A percentile compares a stretch with the other conserved stretches of the same genome.
Conservation (phyloP, 2,113 vertebrate genomes). For the Epinephelus moara region DNA sequence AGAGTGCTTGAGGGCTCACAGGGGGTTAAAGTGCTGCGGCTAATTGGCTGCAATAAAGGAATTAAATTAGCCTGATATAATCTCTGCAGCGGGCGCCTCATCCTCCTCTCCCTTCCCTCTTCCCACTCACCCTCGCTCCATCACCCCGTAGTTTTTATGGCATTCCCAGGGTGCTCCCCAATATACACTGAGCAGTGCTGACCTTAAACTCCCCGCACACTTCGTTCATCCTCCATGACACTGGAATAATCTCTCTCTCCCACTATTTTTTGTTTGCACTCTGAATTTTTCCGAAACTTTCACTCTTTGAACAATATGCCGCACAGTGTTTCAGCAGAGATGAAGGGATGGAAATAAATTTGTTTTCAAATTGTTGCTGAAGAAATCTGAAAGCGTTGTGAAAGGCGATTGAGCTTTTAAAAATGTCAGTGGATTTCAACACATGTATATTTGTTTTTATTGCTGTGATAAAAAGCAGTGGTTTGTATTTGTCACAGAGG, state of each 20-base stretch:
- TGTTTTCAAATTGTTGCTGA: not conserved
- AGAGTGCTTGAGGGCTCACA: conserved; percentile 58
- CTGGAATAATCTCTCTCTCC: not conserved
- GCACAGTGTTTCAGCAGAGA: not conserved
- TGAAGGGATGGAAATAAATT: not conserved
- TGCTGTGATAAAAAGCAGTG: conserved; percentile 14
- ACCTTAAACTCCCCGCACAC: conserved; percentile 26
- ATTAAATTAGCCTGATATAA: conserved; percentile 78
- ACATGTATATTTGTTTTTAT: conserved; percentile 39
- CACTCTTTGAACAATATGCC: not conserved
- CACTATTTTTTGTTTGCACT: not conserved
- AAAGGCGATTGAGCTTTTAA: not conserved
- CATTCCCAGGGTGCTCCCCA: conserved; percentile 45
- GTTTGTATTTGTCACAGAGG: not conserved
- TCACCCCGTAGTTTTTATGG: conserved; percentile 28
- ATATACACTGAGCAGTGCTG: conserved; percentile 18
- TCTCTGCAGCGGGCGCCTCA: conserved; percentile 59
- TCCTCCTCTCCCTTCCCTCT: conserved; percentile 30
- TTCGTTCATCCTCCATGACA: conserved; percentile 9
- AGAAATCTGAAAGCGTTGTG: not conserved
- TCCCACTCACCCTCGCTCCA: conserved; percentile 32
- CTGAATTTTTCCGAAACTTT: not conserved
- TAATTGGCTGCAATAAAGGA: conserved; percentile 83
- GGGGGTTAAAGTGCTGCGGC: conserved; percentile 68
- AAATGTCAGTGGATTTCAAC: not conserved